Base-by-base conservation (phyloP, 2,888 invertebrate species). In the Aspidiotus destructor region DNA sequence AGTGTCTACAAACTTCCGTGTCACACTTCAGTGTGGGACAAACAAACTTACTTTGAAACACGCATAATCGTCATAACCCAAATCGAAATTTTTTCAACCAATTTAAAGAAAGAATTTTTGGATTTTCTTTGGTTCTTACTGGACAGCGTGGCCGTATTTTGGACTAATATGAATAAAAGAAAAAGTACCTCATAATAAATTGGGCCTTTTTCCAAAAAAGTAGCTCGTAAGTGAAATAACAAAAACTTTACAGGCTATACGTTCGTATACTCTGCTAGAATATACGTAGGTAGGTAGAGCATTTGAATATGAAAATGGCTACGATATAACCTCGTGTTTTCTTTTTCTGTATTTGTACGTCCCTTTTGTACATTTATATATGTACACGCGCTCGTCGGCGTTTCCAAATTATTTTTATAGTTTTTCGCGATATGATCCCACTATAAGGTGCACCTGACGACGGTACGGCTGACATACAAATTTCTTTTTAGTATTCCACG, bases 401-500 rank as follows among this genome's bases (percentile, higher is more conserved):
- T 40, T 48, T 63, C 63, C 41, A 54, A 63, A 63, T 63, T 55
- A 63, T 53, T 54, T 63, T 63, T 63, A 63, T 63, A 41, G 62
- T 41, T 55, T 63, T 63, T 62, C 41, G 52, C 63, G 52, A 53
- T 63, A 63, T 63, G 53, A 63, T 63, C n/a, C 63, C 54, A 63
- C 63, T 63, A 28, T 28, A 63, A 63, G 63, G 63, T 63, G 54
- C 63, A 63, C 63, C 63, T 63, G 63, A 63, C 63, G 63, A 63
- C 63, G 63, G 53, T 63, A 41, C 54, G 63, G 63, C 63, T 63
- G 54, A 63, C 63, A 63, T 63, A 63, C 63, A 63, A 63, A 63
- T 63, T 63, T 63, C 63, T 52, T 63, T 63, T 63, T 63, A 63
- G 63, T 63, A 63, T 28, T 28, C 28, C 28, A 28, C 28, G 28